These are phyloP conservation scores for Xyliphius kryptos DNA, from an alignment of 2,113 vertebrate species.

Conservation along the genomic window DNA sequence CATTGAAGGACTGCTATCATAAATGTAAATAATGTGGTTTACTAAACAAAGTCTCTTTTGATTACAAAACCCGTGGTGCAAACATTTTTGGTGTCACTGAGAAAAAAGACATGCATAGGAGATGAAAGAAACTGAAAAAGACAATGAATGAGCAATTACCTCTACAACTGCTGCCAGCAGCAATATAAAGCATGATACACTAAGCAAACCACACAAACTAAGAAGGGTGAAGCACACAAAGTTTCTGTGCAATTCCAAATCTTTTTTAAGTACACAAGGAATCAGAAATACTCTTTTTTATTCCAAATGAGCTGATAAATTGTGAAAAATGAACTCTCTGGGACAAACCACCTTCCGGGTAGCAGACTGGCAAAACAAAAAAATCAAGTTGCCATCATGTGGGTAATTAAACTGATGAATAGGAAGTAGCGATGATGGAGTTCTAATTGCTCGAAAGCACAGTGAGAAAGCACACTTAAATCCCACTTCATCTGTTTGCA, in stretches of 20 bases:
- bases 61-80: slow-evolving; percentile 11
- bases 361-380: slow-evolving; percentile 30
- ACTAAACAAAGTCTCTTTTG: slow-evolving; percentile 8
- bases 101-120: slow-evolving; percentile 21
- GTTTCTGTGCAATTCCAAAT: slow-evolving; percentile 28
- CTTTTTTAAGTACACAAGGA: slow-evolving; percentile 50
- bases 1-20: slow-evolving; percentile 1
- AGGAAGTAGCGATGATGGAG: slow-evolving; percentile 40
- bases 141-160: no score
- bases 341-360: slow-evolving; percentile 47
- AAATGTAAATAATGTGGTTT: slow-evolving; percentile 24
- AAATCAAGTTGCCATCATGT: slow-evolving; percentile 49
- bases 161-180: slow-evolving; percentile 18
- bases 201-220: neutral
- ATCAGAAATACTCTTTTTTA: neutral
- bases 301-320: slow-evolving; percentile 64
- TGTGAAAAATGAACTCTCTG: slow-evolving; percentile 52
- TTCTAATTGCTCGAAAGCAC: slow-evolving; percentile 35
- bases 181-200: slow-evolving; percentile 18
- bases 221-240: neutral
- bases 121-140: no score
- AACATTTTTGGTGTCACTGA: slow-evolving; percentile 12
- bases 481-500: slow-evolving; percentile 14
- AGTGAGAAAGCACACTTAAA: slow-evolving; percentile 30
- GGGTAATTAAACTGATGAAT: slow-evolving; percentile 63